phyloP scores from a whole-genome alignment of 2,888 invertebrate species.

The Schizaphis graminum region DNA sequence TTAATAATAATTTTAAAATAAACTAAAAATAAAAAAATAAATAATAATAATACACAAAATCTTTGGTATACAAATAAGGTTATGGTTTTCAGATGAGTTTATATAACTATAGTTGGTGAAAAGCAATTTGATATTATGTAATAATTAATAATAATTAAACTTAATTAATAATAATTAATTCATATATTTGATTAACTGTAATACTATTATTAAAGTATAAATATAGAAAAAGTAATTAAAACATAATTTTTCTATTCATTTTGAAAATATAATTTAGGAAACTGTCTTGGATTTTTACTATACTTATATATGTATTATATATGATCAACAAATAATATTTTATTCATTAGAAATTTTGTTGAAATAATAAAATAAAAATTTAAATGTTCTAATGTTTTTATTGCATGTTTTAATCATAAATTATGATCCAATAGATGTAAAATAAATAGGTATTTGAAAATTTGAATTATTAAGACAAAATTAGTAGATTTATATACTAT shows the following conservation, averaged over 20 bases:
- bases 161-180: constrained; percentile 15
- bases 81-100: constrained; percentile 6
- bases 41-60: constrained; percentile 60
- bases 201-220: constrained; percentile 22
- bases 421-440: not conserved
- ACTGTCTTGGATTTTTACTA: not conserved
- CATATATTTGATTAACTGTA: not conserved
- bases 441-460: not conserved
- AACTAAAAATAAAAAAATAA: constrained; percentile 50
- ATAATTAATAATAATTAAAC: no score
- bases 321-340: not conserved
- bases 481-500: not conserved
- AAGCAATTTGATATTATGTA: constrained; percentile 13
- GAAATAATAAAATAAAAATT: not conserved
- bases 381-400: not conserved
- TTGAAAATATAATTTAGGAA: constrained; percentile 7
- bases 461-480: not conserved
- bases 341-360: constrained; percentile 12
- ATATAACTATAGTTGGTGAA: constrained; percentile 24
- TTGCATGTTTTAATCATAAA: not conserved
- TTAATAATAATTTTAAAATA: constrained; percentile 50
- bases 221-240: constrained; percentile 13
- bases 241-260: not conserved
- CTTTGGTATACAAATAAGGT: constrained; percentile 60
- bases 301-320: not conserved